Evolutionary conservation across 2,888 invertebrate species (phyloP).

Genomic region (Shargacucullia verbasci): DNA sequence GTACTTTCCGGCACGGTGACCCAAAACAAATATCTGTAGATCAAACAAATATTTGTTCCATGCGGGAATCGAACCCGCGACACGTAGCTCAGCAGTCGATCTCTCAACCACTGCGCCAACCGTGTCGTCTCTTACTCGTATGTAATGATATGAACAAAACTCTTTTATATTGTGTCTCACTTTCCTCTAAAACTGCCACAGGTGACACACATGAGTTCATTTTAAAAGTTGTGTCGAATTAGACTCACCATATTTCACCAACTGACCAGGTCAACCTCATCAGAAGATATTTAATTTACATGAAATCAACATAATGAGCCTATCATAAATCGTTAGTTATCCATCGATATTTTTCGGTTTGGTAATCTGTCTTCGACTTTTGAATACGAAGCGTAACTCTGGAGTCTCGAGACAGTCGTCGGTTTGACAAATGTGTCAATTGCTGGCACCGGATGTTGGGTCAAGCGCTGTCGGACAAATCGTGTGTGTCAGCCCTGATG

Average conservation of each 20-base stretch:
- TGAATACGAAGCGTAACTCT: conserved; percentile 29
- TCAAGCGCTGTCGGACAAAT: conserved; percentile 70
- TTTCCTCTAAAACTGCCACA: conserved; percentile 14
- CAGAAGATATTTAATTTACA: conserved; percentile 37
- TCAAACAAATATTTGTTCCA: too few relatives aligned
- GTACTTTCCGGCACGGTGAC: too few relatives aligned
- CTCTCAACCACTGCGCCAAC: too few relatives aligned
- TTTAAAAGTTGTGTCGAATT: conserved; percentile 10
- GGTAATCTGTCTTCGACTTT: background rate
- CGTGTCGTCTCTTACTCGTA: too few relatives aligned
- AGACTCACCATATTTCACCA: conserved; percentile 13
- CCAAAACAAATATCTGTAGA: too few relatives aligned
- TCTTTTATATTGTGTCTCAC: background rate
- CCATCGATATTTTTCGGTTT: conserved; percentile 3
- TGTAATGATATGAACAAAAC: too few relatives aligned
- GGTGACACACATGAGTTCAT: conserved; percentile 2
- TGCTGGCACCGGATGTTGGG: conserved; percentile 72
- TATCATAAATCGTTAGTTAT: conserved; percentile 8
- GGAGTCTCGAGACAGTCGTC: conserved; percentile 59
- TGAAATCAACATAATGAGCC: conserved; percentile 31
- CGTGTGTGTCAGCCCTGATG: conserved; percentile 69
- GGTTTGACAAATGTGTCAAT: conserved; percentile 82
- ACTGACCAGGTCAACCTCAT: conserved; percentile 29
- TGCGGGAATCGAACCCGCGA: too few relatives aligned
- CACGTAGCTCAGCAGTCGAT: too few relatives aligned